These are phyloP conservation scores for Epicauta chinensis DNA, from an alignment of 1,140 invertebrate genomes.

Conservation along the genomic window DNA sequence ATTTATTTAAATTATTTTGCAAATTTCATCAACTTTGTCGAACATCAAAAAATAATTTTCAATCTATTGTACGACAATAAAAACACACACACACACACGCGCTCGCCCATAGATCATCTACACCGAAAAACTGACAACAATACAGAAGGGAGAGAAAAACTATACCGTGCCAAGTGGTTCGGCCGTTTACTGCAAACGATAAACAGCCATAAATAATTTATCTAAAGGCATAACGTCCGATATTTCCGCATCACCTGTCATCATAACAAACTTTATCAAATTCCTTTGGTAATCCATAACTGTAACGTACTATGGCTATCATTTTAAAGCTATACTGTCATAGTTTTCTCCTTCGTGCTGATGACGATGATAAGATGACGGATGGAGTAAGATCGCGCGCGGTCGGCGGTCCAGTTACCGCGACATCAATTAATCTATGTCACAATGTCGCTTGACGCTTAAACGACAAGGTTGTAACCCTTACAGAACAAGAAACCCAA, in stretches of 20 bases:
- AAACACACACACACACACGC: no score
- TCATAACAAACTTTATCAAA: conserved; percentile 6
- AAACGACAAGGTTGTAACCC: conserved; percentile 22
- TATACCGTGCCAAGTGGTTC: no score
- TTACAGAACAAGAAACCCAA: conserved; percentile 21
- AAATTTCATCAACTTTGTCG: no score
- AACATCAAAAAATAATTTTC: no score
- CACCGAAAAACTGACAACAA: no score
- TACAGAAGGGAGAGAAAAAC: no score
- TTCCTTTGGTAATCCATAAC: conserved; percentile 3
- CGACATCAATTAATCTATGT: conserved; percentile 23
- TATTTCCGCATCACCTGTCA: conserved; percentile 1
- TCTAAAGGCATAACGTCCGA: not conserved
- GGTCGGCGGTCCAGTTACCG: conserved; percentile 15
- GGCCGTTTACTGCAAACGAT: no score
- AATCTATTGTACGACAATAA: no score
- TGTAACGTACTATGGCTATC: conserved; percentile 1
- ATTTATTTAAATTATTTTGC: no score
- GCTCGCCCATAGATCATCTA: no score
- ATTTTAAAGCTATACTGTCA: not conserved
- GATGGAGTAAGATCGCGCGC: conserved; percentile 16
- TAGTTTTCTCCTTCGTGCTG: not conserved
- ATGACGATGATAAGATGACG: conserved; percentile 20
- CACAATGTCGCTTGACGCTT: conserved; percentile 14
- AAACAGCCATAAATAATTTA: no score